phyloP scores from a whole-genome alignment of 2,888 invertebrate species.

The Stenodera caucasica region DNA sequence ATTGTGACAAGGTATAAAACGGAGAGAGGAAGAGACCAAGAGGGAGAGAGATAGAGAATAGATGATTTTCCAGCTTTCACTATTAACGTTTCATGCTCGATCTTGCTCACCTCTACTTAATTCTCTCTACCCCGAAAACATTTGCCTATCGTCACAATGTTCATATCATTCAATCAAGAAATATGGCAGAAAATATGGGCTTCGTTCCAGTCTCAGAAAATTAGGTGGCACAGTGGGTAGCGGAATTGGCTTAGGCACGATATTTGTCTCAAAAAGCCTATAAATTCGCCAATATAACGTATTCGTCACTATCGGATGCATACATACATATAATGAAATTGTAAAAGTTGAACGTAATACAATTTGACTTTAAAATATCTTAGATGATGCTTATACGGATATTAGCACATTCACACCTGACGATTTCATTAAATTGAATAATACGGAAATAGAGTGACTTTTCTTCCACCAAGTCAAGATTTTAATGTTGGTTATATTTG shows the following conservation, averaged over 20 bases:
- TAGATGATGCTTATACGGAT: slow-evolving; percentile 43
- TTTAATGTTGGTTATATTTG: slow-evolving; percentile 13
- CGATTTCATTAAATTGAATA: slow-evolving; percentile 35
- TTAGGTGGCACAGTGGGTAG: slow-evolving; percentile 50
- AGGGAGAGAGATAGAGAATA: not conserved
- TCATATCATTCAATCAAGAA: slow-evolving; percentile 53
- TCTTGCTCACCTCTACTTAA: not conserved
- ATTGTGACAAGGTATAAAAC: slow-evolving; percentile 5
- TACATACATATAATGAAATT: slow-evolving; percentile 54
- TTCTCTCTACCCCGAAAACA: not conserved
- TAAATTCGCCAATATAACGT: slow-evolving; percentile 20
- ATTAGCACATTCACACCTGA: slow-evolving; percentile 38
- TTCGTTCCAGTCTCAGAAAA: slow-evolving; percentile 52
- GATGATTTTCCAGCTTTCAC: slow-evolving; percentile 6
- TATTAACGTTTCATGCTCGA: slow-evolving; percentile 3
- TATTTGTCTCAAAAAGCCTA: slow-evolving; percentile 50
- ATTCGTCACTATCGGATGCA: not conserved
- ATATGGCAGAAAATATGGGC: slow-evolving; percentile 53
- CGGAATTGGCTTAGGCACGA: slow-evolving; percentile 51
- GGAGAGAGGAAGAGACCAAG: too few species aligned
- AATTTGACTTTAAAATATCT: slow-evolving; percentile 54
- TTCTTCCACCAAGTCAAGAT: not conserved
- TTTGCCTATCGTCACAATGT: slow-evolving; percentile 31
- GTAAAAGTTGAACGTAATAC: slow-evolving; percentile 38
- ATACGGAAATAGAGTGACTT: slow-evolving; percentile 5